phyloP scores from a whole-genome alignment of 2,113 vertebrate genomes.

The Madoqua kirkii region DNA sequence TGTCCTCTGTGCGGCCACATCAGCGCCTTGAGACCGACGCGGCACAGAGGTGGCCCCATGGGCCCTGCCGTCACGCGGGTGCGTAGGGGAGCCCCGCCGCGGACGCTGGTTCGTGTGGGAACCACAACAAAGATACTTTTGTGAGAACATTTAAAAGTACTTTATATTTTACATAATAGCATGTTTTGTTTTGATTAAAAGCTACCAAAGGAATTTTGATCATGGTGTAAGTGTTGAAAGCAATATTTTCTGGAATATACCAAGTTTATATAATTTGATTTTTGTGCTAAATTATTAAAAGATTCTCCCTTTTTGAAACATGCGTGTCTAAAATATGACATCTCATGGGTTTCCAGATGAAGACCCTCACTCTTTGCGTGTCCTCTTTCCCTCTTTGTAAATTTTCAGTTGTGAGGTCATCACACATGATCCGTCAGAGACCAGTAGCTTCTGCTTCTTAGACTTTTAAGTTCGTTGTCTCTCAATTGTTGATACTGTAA shows the following conservation, averaged over 20 bases:
- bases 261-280: constrained; percentile 70
- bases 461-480: constrained; percentile 73
- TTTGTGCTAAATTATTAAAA: constrained; percentile 74
- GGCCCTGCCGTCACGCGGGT: constrained; percentile 71
- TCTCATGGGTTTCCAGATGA: constrained; percentile 62
- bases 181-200: constrained; percentile 78
- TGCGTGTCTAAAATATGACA: constrained; percentile 59
- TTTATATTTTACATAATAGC: constrained; percentile 74
- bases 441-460: constrained; percentile 56
- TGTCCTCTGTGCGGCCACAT: constrained; percentile 49
- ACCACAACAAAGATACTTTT: constrained; percentile 64
- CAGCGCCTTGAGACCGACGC: background rate
- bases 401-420: constrained; percentile 66
- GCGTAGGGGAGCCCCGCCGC: constrained; percentile 48
- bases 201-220: constrained; percentile 80
- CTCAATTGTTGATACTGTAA: constrained; percentile 81
- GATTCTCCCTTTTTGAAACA: constrained; percentile 73
- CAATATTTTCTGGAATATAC: constrained; percentile 77
- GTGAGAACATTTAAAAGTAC: constrained; percentile 65
- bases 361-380: constrained; percentile 67
- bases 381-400: constrained; percentile 72
- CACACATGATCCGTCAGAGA: constrained; percentile 61
- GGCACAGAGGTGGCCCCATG: background rate
- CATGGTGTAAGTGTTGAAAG: constrained; percentile 70
- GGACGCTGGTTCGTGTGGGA: constrained; percentile 37